Base-by-base conservation (phyloP, 2,888 invertebrate genomes). In the Agonopterix alstromeriana region DNA sequence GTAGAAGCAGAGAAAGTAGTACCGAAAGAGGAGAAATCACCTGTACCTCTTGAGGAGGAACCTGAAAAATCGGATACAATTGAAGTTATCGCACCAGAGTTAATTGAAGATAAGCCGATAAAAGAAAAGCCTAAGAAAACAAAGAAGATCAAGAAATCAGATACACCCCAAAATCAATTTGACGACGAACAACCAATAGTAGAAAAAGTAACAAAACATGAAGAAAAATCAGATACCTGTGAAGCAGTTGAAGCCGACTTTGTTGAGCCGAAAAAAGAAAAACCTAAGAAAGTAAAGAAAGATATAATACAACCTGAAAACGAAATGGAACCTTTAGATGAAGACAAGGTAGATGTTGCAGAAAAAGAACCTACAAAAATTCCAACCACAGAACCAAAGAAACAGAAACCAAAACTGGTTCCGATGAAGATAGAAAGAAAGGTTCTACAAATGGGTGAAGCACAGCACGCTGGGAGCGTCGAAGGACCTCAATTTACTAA, bases 391-490 rank as follows among this genome's bases (percentile, higher is more conserved):
- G 73, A 80, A 45, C 78, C 87, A 12, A 70, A 68, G 36, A 85
- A 75, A 60, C 42, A 51, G 0, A 78, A 73, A 65, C 54, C 49
- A 3, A 81, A 70, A 59, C 65, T 90, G 2, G 77, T 77, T 10
- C 90, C 92, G 14, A 89, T 92, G 53, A 91, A 89, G 67, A 92
- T 94, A 55, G 92, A 93, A 73, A 83, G 90, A 57, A 90, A 91
- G 60, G 90, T 91, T 65, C 77, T 92, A 3, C 90, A 92, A 67
- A 82, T 93, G 1, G 90, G 90, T 49, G 91, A 92, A 74, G 63
- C 92, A 10, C 91, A 93, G 73, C 91, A 93, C 46, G 89, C 89
- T 27, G 92, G 93, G 65, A 91, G 89, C 45, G 65, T 88, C 43
- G 89, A 91, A 61, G 85, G 90, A 10, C 91, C 94, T 1, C 91